Conservation (phyloP, 2,113 vertebrate genomes). For the Myiozetetes cayanensis region DNA sequence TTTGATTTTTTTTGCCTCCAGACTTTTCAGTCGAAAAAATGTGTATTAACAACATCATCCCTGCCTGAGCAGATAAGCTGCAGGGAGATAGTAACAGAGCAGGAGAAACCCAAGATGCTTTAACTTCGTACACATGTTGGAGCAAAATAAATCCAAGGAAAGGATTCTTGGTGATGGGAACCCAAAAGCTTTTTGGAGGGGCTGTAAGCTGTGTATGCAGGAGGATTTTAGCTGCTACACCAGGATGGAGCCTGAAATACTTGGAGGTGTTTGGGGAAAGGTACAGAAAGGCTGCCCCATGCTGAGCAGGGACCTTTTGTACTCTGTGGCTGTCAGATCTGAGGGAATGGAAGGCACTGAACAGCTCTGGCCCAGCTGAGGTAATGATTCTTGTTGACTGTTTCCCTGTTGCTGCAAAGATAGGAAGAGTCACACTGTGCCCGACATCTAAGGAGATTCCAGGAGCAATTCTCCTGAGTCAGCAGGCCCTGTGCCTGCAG, state of each 20-base stretch:
- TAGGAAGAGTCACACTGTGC: not conserved
- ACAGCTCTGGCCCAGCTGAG: not conserved
- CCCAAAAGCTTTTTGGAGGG: not conserved
- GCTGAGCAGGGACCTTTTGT: conserved; percentile 16
- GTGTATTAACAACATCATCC: not conserved
- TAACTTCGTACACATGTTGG: accelerated
- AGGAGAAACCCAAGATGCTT: not conserved
- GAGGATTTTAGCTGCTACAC: not conserved
- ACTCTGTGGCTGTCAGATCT: not conserved
- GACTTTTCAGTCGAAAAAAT: not conserved
- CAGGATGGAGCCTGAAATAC: not conserved
- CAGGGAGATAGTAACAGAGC: not conserved
- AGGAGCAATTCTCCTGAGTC: not conserved
- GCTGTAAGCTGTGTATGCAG: not conserved
- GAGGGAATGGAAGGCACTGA: not conserved
- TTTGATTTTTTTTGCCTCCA: not conserved
- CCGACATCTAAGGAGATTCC: not conserved
- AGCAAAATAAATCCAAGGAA: not conserved
- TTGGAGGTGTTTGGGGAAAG: not conserved
- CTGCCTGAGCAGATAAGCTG: not conserved
- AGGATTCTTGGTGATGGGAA: not conserved
- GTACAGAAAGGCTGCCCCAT: not conserved
- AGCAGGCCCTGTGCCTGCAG: conserved; percentile 33
- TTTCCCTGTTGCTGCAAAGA: conserved; percentile 9
- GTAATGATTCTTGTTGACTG: conserved; percentile 17